Conservation (phyloP, 2,113 vertebrate genomes). For the Silurus meridionalis region DNA sequence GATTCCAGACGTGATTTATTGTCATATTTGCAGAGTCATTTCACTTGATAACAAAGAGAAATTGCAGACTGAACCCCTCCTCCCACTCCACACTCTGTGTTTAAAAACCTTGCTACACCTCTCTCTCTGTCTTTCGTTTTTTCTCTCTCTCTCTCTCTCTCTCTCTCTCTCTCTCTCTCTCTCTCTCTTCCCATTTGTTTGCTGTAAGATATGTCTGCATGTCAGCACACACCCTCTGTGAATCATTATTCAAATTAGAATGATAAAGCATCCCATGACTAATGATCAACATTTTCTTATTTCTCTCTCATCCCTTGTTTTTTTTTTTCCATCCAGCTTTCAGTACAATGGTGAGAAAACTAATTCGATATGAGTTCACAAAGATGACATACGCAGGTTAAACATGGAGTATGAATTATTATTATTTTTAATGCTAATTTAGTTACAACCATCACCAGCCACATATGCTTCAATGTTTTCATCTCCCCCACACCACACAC, state of each 20-base stretch:
- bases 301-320: conserved; percentile 21
- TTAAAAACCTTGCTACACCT: conserved; percentile 6
- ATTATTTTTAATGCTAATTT: background rate
- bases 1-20: conserved; percentile 99
- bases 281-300: conserved; percentile 43
- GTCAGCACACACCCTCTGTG: conserved; percentile 48
- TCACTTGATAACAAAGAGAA: conserved; percentile 98
- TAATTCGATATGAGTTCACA: background rate
- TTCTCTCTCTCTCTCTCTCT: conserved; percentile 23
- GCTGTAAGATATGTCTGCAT: conserved; percentile 56
- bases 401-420: background rate
- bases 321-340: conserved; percentile 10
- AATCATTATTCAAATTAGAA: conserved; percentile 56
- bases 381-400: background rate
- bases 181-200: conserved; percentile 58
- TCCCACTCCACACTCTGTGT: conserved; percentile 54
- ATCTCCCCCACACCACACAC: too few species aligned
- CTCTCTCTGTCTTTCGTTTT: conserved; percentile 48
- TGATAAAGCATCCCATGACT: conserved; percentile 54
- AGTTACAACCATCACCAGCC: too few species aligned
- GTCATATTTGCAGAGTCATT: conserved; percentile 99
- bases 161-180: conserved; percentile 50
- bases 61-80: conserved; percentile 79
- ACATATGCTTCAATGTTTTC: too few species aligned
- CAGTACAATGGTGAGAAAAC: background rate